Evolutionary conservation across 2,113 vertebrate species (phyloP), one percentile per base, ranked within the genome.

Genomic region (Mohoua ochrocephala): DNA sequence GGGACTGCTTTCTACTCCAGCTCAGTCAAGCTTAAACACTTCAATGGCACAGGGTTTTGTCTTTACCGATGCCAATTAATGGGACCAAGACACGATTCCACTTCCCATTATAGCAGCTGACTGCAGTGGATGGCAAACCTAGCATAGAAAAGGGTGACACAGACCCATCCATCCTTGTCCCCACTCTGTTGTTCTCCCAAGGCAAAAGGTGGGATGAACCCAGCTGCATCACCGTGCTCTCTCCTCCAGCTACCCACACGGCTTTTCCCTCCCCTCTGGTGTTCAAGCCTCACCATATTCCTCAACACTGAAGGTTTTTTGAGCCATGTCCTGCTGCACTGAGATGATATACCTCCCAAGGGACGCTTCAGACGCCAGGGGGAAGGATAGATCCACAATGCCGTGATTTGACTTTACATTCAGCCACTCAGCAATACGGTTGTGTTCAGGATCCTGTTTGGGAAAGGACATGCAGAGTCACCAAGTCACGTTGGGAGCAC

Each of bases 321-420:
- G 1, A 86, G 26, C 68, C 64, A 30, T 39, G 47, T 20, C 7
- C 68, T 19, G 42, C 39, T 78, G 56, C 67, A 97, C 86, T 18
- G 61, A 81, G 68, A 98, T 95, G 12, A 59, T 94, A 2, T 97
- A 98, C 0, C 1, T 1, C 47, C 98, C 97, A 70, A 96, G 87
- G 5, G 21, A 73, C 30, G 97, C 96, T 87, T 98, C 97, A 6
- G 93, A 90, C 1, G 97, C 96, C 91, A 98, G 81, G 11, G 95
- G 95, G 37, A 97, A 98, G 74, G 95, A 97, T 0, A 97, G 78
- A 68, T 98, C 97, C 83, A 96, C 95, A 26, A 97, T 98, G 80
- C 97, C 96, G 2, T 93, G 76, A 31, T 60, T 27, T 42, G 97
- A 56, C 20, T 79, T 63, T 57, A 97, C 95, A 12, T 98, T 79